Base-by-base conservation (phyloP, 2,797 vertebrate species). In the Valencia hispanica region DNA sequence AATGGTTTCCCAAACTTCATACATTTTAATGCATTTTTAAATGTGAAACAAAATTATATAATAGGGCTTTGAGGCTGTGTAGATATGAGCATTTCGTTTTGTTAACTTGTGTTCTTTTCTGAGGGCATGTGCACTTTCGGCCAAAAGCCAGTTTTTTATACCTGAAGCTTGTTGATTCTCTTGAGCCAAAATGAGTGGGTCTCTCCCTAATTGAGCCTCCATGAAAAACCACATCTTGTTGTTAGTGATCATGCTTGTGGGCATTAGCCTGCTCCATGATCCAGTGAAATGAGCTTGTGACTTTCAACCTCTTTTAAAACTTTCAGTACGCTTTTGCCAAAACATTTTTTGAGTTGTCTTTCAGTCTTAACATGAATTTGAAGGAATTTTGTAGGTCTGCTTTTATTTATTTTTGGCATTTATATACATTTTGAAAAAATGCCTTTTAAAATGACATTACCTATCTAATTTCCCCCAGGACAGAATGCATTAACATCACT, bases 181-280 rank as follows among this genome's bases (percentile, higher is more conserved):
- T 80, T 80, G 74, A 86, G 66, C 79, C 75, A 82, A 80, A 90
- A 81, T 81, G 86, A 91, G 82, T 84, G 63, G 55, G 80, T 79
- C 81, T 78, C 70, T 53, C 75, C 69, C 77, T 91, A 92, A 92
- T 92, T 91, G 85, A 90, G 85, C 80, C 79, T 87, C 86, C 72
- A 27, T 90, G 87, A 89, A 90, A 87, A 89, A 77, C 68, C 65
- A 80, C 9, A 10, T 61, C 79, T 87, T 27, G 27, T 68, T 79
- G 68, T 86, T 70, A 10, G 43, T 57, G 59, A 71, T 80, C 68
- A 84, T 68, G 82, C 88, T 88, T 32, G 68, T 80, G 81, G 89
- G 83, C 87, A 89, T 90, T 79, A 75, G 79, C 68, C 45, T 83
- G 70, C 75, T 81, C 74, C 74, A 6, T 82, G 84, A 91, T 83